Conservation (phyloP, 1,140 invertebrate genomes). For the Drosophila truncata region DNA sequence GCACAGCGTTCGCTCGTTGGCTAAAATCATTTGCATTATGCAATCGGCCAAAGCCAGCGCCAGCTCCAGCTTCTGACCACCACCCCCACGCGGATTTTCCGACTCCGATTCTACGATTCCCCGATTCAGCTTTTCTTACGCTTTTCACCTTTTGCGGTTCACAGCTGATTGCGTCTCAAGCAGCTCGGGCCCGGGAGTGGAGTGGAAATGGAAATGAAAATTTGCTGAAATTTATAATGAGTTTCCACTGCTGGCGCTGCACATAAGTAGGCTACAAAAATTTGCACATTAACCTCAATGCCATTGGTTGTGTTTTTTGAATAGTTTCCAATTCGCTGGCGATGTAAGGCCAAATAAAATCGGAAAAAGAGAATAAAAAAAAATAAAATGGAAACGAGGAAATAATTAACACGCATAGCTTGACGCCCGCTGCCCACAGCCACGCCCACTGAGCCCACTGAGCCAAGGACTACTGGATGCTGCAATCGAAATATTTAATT, state of each 20-base stretch:
- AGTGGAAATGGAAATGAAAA: conserved; percentile 42
- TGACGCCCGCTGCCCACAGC: conserved; percentile 13
- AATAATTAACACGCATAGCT: conserved; percentile 69
- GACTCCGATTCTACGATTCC: conserved; percentile 4
- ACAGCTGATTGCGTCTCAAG: conserved; percentile 76
- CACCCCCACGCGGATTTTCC: conserved; percentile 16
- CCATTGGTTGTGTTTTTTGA: conserved; percentile 55
- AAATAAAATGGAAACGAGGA: conserved; percentile 19
- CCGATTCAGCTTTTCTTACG: conserved; percentile 49
- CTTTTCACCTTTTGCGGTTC: conserved; percentile 77
- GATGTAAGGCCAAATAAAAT: conserved; percentile 58
- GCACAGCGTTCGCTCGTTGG: conserved; percentile 54
- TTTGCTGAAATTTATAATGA: conserved; percentile 80
- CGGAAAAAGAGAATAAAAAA: conserved; percentile 37
- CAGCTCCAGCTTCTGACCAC: conserved; percentile 11
- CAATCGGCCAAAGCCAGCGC: conserved; percentile 47
- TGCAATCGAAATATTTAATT: conserved; percentile 83
- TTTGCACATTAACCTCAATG: conserved; percentile 62
- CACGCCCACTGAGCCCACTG: conserved; percentile 3
- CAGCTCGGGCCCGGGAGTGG: conserved; percentile 37
- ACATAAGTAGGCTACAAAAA: conserved; percentile 72
- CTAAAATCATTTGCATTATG: conserved; percentile 78
- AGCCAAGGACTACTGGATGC: conserved; percentile 40
- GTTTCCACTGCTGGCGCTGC: conserved; percentile 45
- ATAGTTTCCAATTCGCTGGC: conserved; percentile 77